Percentiles rank a stretch among this genome's conserved stretches.
These are phyloP conservation scores for Dicyrtoma fusca DNA, from an alignment of 2,888 invertebrate genomes.

Conservation along the genomic window DNA sequence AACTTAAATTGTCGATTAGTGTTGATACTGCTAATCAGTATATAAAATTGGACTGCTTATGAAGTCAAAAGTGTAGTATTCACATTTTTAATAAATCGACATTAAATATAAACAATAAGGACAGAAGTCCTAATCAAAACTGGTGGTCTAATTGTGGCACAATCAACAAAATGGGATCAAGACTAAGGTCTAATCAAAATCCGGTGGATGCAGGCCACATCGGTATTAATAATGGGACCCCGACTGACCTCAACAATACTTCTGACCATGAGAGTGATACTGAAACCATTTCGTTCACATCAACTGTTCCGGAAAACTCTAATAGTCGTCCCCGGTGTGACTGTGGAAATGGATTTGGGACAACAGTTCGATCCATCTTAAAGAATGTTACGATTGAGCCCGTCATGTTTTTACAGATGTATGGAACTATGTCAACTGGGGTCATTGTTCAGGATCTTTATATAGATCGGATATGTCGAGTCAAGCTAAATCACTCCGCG, in stretches of 20 bases:
- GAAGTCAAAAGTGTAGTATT: too few relatives aligned
- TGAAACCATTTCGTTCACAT: conserved; percentile 19
- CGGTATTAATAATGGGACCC: too few relatives aligned
- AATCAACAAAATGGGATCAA: neutral
- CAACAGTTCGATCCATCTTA: conserved; percentile 32
- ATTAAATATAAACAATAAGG: too few relatives aligned
- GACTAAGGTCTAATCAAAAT: too few relatives aligned
- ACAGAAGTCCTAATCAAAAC: too few relatives aligned
- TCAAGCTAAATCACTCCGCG: conserved; percentile 31
- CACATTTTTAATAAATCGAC: too few relatives aligned
- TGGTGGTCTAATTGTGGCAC: neutral
- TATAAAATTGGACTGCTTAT: too few relatives aligned
- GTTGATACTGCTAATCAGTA: too few relatives aligned
- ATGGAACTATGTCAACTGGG: conserved; percentile 44
- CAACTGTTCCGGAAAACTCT: conserved; percentile 4
- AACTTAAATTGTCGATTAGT: too few relatives aligned
- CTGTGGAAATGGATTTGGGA: conserved; percentile 1
- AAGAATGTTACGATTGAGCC: conserved; percentile 48
- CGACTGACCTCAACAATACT: too few relatives aligned
- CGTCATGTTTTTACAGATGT: conserved; percentile 49
- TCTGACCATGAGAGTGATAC: neutral
- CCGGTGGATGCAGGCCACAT: too few relatives aligned
- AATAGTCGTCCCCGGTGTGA: neutral
- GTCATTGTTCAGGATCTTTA: conserved; percentile 52
- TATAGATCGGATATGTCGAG: conserved; percentile 50